phyloP scores from a whole-genome alignment of 23 tunicate genomes.

The Oikopleura dioica region DNA sequence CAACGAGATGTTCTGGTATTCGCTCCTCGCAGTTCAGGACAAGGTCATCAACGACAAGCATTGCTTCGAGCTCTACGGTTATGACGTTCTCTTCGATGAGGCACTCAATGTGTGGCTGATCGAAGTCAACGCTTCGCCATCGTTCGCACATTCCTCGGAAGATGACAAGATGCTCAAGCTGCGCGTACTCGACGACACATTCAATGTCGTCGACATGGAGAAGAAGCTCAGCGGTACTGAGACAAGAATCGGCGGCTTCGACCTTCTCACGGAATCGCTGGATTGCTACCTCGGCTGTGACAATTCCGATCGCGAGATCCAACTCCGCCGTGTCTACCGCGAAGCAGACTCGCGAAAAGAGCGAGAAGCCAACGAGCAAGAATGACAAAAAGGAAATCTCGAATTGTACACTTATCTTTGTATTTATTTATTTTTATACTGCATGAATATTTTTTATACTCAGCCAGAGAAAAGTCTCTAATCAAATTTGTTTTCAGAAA shows the following conservation, averaged over 20 bases:
- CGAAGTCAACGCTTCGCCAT: slow-evolving; percentile 93
- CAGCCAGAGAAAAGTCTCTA: not conserved
- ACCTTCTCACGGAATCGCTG: not conserved
- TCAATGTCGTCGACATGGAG: slow-evolving; percentile 71
- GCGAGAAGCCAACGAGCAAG: too few species aligned
- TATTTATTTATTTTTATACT: not conserved
- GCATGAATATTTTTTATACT: not conserved
- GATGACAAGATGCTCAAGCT: slow-evolving; percentile 71
- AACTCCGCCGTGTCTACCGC: not conserved
- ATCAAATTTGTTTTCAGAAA: not conserved
- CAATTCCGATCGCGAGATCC: not conserved
- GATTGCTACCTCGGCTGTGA: not conserved
- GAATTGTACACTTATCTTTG: too few species aligned
- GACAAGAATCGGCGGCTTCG: not conserved
- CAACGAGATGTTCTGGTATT: not conserved
- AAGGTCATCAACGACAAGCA: slow-evolving; percentile 86
- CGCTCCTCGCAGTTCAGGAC: slow-evolving; percentile 67
- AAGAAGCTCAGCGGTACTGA: slow-evolving; percentile 16
- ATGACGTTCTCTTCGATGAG: slow-evolving; percentile 61
- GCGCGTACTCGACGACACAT: slow-evolving; percentile 47
- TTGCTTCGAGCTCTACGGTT: slow-evolving; percentile 83
- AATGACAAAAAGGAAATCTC: too few species aligned
- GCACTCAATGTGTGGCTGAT: slow-evolving; percentile 61
- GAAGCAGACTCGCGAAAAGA: not conserved
- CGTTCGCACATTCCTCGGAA: slow-evolving; percentile 58